These are phyloP conservation scores for Heloderma charlesbogerti DNA, from an alignment of 2,113 vertebrate genomes.

Conservation along the genomic window DNA sequence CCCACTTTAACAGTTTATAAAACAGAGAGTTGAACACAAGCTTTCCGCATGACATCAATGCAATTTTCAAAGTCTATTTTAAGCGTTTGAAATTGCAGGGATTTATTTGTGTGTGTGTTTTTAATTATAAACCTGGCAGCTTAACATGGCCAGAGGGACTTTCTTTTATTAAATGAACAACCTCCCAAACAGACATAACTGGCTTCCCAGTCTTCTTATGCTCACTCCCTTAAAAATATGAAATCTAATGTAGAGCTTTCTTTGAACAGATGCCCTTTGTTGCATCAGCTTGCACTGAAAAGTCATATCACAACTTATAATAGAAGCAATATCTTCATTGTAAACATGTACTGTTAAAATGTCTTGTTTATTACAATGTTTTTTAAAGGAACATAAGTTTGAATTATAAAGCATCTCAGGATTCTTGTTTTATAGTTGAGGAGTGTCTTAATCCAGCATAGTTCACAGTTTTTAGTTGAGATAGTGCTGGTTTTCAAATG, in stretches of 20 bases:
- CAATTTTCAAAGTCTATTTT: constrained; percentile 19
- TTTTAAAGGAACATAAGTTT: background rate
- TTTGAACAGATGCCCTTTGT: background rate
- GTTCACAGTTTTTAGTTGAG: background rate
- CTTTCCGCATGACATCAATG: background rate
- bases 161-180: constrained; percentile 8
- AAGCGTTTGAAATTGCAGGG: background rate
- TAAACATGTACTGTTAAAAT: background rate
- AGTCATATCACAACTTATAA: background rate
- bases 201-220: background rate
- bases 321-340: background rate
- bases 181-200: background rate
- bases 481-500: background rate
- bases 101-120: constrained; percentile 19
- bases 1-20: background rate
- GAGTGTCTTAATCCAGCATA: background rate
- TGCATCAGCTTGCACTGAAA: background rate
- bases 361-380: background rate
- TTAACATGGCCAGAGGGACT: background rate
- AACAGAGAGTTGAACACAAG: background rate
- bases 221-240: background rate
- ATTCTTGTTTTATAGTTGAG: background rate
- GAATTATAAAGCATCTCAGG: background rate
- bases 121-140: constrained; percentile 4
- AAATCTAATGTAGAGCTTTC: constrained; percentile 3